Percentiles rank a stretch among this genome's conserved stretches.
Evolutionary conservation across 2,113 vertebrate genomes (phyloP).

Genomic region (Osmerus mordax): DNA sequence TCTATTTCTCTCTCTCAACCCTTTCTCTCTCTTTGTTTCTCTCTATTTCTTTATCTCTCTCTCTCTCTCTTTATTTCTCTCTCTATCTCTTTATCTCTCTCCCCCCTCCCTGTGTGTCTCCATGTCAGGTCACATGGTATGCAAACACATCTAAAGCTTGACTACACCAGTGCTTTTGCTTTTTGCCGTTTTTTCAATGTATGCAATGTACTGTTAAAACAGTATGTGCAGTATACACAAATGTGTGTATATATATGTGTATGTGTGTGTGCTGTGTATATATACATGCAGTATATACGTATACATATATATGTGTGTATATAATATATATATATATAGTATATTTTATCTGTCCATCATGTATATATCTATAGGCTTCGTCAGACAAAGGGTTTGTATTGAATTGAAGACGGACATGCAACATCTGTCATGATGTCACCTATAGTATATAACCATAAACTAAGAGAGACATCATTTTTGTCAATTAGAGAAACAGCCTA

Average conservation of each 20-base stretch:
- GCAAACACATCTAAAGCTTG: constrained; percentile 67
- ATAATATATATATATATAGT: background rate
- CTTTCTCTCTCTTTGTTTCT: constrained; percentile 30
- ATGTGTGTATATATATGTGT: too few relatives aligned
- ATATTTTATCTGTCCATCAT: constrained; percentile 29
- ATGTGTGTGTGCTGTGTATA: too few relatives aligned
- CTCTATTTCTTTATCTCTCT: constrained; percentile 25
- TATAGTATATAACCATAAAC: constrained; percentile 32
- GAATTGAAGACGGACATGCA: constrained; percentile 56
- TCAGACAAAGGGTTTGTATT: constrained; percentile 47
- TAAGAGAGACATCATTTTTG: constrained; percentile 64
- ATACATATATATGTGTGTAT: background rate
- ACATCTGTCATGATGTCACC: constrained; percentile 27
- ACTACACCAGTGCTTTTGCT: constrained; percentile 54
- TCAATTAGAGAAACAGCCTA: constrained; percentile 71
- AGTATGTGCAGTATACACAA: too few relatives aligned
- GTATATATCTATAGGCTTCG: constrained; percentile 43
- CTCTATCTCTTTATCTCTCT: constrained; percentile 29
- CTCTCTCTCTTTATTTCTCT: constrained; percentile 12
- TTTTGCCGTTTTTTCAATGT: constrained; percentile 40
- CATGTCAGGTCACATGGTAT: constrained; percentile 65
- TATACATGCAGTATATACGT: background rate
- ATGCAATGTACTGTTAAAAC: constrained; percentile 27
- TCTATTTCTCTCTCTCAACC: constrained; percentile 25
- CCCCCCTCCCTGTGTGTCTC: constrained; percentile 45